phyloP scores from a whole-genome alignment of 2,113 vertebrate species.

The Zeus faber region DNA sequence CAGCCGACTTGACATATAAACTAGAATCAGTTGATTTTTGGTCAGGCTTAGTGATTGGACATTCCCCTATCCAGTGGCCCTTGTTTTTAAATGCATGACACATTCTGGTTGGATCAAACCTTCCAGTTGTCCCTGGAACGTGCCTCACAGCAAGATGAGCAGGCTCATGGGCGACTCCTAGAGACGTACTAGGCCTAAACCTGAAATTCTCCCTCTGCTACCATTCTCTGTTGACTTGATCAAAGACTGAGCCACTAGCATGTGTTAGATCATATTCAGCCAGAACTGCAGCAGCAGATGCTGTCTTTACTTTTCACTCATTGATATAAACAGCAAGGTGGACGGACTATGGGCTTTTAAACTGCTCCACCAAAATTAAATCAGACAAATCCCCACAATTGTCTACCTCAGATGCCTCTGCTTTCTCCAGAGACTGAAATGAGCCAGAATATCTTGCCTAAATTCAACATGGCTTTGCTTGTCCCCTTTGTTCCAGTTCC shows the following conservation, averaged over 20 bases:
- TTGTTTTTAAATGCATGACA: neutral
- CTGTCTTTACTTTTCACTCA: neutral
- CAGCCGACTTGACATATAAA: neutral
- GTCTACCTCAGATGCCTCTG: too few species aligned
- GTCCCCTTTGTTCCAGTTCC: neutral
- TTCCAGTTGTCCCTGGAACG: neutral
- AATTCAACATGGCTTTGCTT: neutral
- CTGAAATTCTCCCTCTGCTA: neutral
- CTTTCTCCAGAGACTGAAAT: too few species aligned
- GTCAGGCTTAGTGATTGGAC: neutral
- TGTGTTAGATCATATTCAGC: conserved; percentile 2
- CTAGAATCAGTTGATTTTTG: neutral
- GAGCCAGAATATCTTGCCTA: neutral
- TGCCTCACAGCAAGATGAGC: neutral
- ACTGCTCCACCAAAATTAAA: too few species aligned
- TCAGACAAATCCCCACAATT: too few species aligned
- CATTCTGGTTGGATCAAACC: neutral
- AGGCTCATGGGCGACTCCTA: neutral
- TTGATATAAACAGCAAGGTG: neutral
- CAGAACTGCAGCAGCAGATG: neutral
- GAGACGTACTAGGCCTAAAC: neutral
- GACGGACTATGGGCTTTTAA: neutral
- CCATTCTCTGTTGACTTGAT: neutral
- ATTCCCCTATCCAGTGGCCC: conserved; percentile 6
- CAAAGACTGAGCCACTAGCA: neutral